These are phyloP conservation scores for Pseudonaja textilis DNA, from an alignment of 2,113 vertebrate species.

Conservation along the genomic window DNA sequence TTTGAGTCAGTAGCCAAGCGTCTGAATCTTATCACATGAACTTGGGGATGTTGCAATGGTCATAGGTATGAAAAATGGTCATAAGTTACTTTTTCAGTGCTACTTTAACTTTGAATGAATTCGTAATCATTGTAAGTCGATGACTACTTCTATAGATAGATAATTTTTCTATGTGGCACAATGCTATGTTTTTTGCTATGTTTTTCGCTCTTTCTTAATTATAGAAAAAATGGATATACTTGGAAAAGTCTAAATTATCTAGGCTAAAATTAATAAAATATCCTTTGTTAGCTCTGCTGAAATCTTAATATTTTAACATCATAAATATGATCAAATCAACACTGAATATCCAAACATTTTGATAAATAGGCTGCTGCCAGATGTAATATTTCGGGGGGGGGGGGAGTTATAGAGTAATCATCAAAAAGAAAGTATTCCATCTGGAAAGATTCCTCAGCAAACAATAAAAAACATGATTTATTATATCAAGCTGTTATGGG, in stretches of 20 bases:
- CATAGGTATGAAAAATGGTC: background rate
- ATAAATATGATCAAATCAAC: background rate
- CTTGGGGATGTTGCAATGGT: background rate
- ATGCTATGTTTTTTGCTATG: background rate
- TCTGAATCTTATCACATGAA: background rate
- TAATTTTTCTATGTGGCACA: background rate
- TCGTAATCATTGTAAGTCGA: background rate
- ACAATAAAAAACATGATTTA: background rate
- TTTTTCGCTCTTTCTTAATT: background rate
- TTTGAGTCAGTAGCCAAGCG: background rate
- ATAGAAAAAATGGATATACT: background rate
- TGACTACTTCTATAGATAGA: too few species aligned
- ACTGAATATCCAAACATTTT: background rate
- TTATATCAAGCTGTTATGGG: slow-evolving; percentile 8
- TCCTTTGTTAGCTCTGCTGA: background rate
- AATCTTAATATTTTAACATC: background rate
- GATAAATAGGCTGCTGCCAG: background rate
- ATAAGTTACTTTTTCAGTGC: background rate
- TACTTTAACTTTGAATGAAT: background rate
- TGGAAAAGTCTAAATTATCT: background rate
- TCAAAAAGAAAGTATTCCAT: background rate
- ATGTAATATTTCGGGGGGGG: background rate
- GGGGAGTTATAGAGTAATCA: background rate
- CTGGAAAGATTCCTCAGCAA: slow-evolving; percentile 24
- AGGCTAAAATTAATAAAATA: background rate